A percentile compares a stretch with the other conserved stretches of the same genome.
Conservation (phyloP, 1,140 invertebrate genomes). For the Lutraria rhynchaena region DNA sequence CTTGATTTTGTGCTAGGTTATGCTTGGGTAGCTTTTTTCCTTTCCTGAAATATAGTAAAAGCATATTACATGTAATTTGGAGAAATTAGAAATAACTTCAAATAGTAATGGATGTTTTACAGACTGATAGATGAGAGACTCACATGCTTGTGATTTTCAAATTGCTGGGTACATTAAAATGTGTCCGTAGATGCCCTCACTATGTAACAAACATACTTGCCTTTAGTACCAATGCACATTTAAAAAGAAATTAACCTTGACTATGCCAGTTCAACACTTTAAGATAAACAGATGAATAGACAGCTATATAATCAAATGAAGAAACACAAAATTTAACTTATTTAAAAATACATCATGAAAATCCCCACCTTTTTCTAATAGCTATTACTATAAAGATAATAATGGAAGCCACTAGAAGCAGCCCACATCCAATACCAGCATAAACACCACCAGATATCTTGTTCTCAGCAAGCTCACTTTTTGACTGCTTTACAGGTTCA, state of each 20-base stretch:
- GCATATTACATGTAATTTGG: not conserved
- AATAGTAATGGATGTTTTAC: too few relatives aligned
- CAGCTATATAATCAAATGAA: not conserved
- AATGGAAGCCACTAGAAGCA: slow-evolving; percentile 59
- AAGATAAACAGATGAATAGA: not conserved
- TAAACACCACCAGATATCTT: slow-evolving; percentile 63
- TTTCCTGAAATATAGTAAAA: slow-evolving; percentile 13
- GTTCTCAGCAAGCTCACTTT: slow-evolving; percentile 28
- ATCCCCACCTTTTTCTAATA: slow-evolving; percentile 64
- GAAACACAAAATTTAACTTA: not conserved
- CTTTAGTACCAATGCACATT: not conserved
- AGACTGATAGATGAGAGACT: too few relatives aligned
- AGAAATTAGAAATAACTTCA: too few relatives aligned
- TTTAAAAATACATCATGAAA: not conserved
- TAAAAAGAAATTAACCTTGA: not conserved
- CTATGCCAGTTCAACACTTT: not conserved
- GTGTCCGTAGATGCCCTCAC: not conserved
- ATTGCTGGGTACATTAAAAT: not conserved
- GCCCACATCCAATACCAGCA: slow-evolving; percentile 64
- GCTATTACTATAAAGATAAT: slow-evolving; percentile 59
- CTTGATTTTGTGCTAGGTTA: not conserved
- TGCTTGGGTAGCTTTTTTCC: not conserved
- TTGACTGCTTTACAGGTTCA: not conserved
- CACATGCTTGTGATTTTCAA: too few relatives aligned
- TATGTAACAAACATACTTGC: not conserved